Evolutionary conservation across 2,888 invertebrate genomes (phyloP), one percentile per base, ranked within the genome.

Genomic region (Pecten maximus): DNA sequence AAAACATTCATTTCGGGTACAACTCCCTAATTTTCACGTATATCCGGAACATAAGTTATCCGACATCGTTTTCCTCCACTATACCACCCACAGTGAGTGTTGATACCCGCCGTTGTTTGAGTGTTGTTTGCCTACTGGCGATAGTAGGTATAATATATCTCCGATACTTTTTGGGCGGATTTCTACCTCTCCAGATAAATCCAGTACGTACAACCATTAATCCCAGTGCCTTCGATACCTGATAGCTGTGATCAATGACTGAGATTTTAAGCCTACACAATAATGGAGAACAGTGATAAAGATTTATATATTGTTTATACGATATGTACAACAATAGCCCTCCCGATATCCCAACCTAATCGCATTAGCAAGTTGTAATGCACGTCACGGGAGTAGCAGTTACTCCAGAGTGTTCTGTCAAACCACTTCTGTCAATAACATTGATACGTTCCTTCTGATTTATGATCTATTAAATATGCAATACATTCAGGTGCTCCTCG

Each of bases 281-380:
- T 74, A 35, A 74, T 12, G 35, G 74, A 74, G 74, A 74, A 74
- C 35, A 74, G 74, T 74, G 74, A 74, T 74, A 74, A 74, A 74
- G 74, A 74, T 74, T 74, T 74, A 35, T 74, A 74, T 74, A 74
- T 74, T 74, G 74, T 74, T 74, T 74, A 74, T 74, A 74, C 74
- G 74, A 74, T 74, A 74, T 6, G 8, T 8, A 10, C 15, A 8
- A 74, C 74, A 74, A 28, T 74, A 10, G 35, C 74, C 74, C 12
- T 28, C 35, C 28, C 28, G 74, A 74, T 74, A 74, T 74, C 74
- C 74, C 74, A 10, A 74, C 74, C 15, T 74, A 74, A 74, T 74
- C 74, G 74, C 35, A 74, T 74, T 74, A 74, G 74, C 74, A 74
- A 74, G 74, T 74, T 74, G 28, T 74, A 74, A 74, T 74, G 74